Conservation (phyloP, 2,888 invertebrate species). For the Coenonympha arcania region DNA sequence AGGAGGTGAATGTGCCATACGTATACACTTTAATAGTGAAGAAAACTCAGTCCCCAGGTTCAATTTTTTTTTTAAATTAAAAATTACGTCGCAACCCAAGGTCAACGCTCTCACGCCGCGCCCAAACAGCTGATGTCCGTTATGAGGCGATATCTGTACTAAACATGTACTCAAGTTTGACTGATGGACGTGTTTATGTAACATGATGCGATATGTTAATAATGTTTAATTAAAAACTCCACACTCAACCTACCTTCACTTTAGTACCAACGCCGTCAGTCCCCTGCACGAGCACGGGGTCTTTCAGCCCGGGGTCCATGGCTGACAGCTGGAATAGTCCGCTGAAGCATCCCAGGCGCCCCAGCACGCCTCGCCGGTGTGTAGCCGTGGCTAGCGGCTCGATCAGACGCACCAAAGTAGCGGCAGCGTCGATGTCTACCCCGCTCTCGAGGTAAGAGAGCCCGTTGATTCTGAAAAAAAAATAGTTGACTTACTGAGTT, state of each 20-base stretch:
- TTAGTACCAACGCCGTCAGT: constrained; percentile 99
- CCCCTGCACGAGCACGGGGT: constrained; percentile 92
- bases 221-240: background rate
- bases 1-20: too few relatives aligned
- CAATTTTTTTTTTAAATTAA: too few relatives aligned
- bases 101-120: too few relatives aligned
- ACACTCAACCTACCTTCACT: constrained; percentile 79
- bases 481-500: too few relatives aligned
- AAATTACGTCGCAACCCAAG: too few relatives aligned
- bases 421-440: constrained; percentile 95
- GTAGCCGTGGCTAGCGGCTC: constrained; percentile 88
- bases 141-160: too few relatives aligned
- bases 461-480: constrained; percentile 71
- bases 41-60: too few relatives aligned
- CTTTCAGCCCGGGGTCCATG: constrained; percentile 76
- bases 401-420: constrained; percentile 86
- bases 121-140: too few relatives aligned
- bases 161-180: too few relatives aligned
- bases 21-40: too few relatives aligned
- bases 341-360: constrained; percentile 93
- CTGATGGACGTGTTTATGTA: too few relatives aligned
- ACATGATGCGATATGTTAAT: too few relatives aligned
- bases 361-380: constrained; percentile 83
- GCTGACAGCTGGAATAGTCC: constrained; percentile 91
- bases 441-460: constrained; percentile 92